Percentiles rank a stretch among this genome's conserved stretches.
phyloP scores from a whole-genome alignment of 2,888 invertebrate genomes.

The Tholera decimalis region DNA sequence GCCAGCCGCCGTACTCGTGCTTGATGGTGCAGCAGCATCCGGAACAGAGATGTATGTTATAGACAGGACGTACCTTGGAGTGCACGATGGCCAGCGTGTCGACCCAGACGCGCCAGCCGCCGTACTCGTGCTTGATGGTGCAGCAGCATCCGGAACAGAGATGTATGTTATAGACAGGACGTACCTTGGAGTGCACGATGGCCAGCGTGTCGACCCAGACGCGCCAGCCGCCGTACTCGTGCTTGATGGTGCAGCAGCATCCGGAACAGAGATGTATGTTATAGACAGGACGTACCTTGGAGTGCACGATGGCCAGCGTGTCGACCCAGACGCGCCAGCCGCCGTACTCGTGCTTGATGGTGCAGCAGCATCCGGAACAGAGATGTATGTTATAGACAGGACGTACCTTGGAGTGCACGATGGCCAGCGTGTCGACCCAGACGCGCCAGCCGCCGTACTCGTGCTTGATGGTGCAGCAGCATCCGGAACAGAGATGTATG shows the following conservation, averaged over 20 bases:
- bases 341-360: conserved; percentile 99
- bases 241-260: conserved; percentile 99
- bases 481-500: conserved; percentile 99
- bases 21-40: conserved; percentile 99
- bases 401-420: conserved; percentile 99
- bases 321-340: conserved; percentile 99
- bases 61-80: no score
- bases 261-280: conserved; percentile 98
- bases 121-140: conserved; percentile 99
- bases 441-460: conserved; percentile 99
- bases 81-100: conserved; percentile 99
- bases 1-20: conserved; percentile 99
- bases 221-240: conserved; percentile 99
- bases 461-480: conserved; percentile 99
- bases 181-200: conserved; percentile 99
- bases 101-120: conserved; percentile 99
- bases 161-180: no score
- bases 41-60: conserved; percentile 98
- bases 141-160: conserved; percentile 98
- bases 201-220: conserved; percentile 99
- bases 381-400: no score
- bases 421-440: conserved; percentile 99
- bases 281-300: no score
- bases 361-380: conserved; percentile 99
- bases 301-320: conserved; percentile 99